Conservation (phyloP, 2,113 vertebrate genomes). For the Petaurus breviceps region DNA sequence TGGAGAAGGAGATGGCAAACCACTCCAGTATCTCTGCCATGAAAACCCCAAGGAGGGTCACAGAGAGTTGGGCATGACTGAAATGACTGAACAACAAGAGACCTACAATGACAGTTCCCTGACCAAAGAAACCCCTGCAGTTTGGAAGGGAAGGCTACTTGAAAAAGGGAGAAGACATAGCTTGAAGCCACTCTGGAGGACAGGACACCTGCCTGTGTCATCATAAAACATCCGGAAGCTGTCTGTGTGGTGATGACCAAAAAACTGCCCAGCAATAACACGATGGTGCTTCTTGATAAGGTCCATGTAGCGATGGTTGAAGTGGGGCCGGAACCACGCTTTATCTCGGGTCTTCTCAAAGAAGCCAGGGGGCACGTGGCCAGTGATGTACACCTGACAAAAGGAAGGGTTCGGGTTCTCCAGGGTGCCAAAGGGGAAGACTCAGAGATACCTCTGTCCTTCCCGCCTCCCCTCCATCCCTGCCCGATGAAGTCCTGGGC, state of each 20-base stretch:
- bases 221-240: slow-evolving; percentile 94
- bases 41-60: neutral
- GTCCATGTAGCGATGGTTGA: slow-evolving; percentile 88
- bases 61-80: neutral
- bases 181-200: neutral
- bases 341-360: slow-evolving; percentile 94
- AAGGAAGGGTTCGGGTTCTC: neutral
- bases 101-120: neutral
- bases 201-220: slow-evolving; percentile 79
- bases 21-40: neutral
- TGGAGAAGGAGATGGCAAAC: neutral
- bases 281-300: slow-evolving; percentile 88
- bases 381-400: slow-evolving; percentile 92
- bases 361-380: slow-evolving; percentile 94
- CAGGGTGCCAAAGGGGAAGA: neutral
- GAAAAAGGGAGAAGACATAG: neutral
- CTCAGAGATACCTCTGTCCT: neutral
- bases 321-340: slow-evolving; percentile 89
- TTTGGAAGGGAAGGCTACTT: neutral
- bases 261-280: slow-evolving; percentile 93
- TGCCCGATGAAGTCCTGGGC: neutral
- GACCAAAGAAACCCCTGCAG: neutral
- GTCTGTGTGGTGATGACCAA: slow-evolving; percentile 96
- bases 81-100: neutral
- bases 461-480: neutral